Conservation (phyloP, 2,113 vertebrate species). For the Perccottus glenii region DNA sequence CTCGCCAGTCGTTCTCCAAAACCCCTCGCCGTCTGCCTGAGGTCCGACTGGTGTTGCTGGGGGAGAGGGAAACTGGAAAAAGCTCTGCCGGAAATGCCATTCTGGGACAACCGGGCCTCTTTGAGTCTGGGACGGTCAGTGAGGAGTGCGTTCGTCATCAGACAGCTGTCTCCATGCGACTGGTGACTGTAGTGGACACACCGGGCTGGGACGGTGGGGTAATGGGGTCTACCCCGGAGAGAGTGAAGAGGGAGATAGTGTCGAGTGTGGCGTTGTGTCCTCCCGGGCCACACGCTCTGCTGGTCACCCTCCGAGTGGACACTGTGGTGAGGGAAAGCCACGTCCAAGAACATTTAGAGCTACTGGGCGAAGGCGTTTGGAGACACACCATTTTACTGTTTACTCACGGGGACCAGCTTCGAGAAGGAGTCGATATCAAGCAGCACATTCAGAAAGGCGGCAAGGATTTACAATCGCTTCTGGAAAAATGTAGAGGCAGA, state of each 20-base stretch:
- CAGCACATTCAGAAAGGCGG: constrained; percentile 75
- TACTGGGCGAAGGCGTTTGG: constrained; percentile 75
- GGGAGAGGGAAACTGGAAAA: constrained; percentile 80
- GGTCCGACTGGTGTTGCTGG: constrained; percentile 74
- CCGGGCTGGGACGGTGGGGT: constrained; percentile 76
- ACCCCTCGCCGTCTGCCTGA: constrained; percentile 65
- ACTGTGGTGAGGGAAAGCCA: constrained; percentile 56
- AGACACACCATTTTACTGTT: constrained; percentile 73
- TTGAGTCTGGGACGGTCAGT: constrained; percentile 55
- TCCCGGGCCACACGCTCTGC: constrained; percentile 75
- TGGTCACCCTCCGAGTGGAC: constrained; percentile 74
- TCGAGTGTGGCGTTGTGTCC: constrained; percentile 66
- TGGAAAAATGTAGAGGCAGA: constrained; percentile 72
- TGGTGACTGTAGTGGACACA: constrained; percentile 76
- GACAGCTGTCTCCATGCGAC: constrained; percentile 62
- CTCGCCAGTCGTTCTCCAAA: constrained; percentile 69
- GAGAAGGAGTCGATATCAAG: constrained; percentile 73
- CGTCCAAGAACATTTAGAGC: constrained; percentile 72
- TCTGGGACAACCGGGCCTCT: constrained; percentile 53
- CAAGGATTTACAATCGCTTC: constrained; percentile 65
- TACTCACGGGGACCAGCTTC: constrained; percentile 77
- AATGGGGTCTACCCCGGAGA: constrained; percentile 68
- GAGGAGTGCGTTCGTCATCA: constrained; percentile 75
- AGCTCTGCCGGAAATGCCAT: constrained; percentile 74
- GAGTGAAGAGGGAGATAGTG: constrained; percentile 73